Evolutionary conservation across 1,140 invertebrate genomes (phyloP), one percentile per base, ranked within the genome.

Genomic region (Neelides sp.): DNA sequence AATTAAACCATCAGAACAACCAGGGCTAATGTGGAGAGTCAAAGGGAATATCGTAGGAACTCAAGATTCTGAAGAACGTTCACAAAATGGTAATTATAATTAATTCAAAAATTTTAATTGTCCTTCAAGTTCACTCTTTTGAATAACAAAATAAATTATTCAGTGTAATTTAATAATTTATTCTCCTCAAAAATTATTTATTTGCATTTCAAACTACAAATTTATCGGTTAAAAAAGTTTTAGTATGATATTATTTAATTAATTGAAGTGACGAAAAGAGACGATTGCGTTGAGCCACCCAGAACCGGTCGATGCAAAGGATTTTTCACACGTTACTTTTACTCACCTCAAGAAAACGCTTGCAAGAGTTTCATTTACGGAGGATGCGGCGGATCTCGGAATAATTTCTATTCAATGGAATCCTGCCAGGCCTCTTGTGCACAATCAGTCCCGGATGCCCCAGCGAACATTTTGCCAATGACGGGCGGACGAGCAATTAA

Each of bases 311-410:
- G 83, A 0, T 97, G 92, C 64, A 74, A 82, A 46, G 86, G 84
- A 1, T 75, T 76, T 57, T 87, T 86, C 64, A 76, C 79, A 56
- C 74, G 87, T 36, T 95, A 83, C 79, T 79, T 82, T 45, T 94
- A 83, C 68, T 79, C 88, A 64, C 64, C 73, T 0, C 68, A 71
- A 22, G 78, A 80, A 60, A 70, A 75, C 42, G 80, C 77, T 64
- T 95, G 90, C 65, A 69, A 82, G 26, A 75, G 79, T 17, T 95
- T 96, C 65, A 72, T 71, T 26, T 96, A 89, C 68, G 83, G 87
- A 15, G 91, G 92, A 36, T 95, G 92, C 63, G 73, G 80, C 27
- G 86, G 86, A 17, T 89, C 86, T 67, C 74, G 75, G 59, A 93
- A 93, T 66, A 91, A 91, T 68, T 93, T 91, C 71, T 69, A 82